A percentile compares a stretch with the other conserved stretches of the same genome.
These are phyloP conservation scores for Phyllopteryx taeniolatus DNA, from an alignment of 2,113 vertebrate genomes.

Conservation along the genomic window DNA sequence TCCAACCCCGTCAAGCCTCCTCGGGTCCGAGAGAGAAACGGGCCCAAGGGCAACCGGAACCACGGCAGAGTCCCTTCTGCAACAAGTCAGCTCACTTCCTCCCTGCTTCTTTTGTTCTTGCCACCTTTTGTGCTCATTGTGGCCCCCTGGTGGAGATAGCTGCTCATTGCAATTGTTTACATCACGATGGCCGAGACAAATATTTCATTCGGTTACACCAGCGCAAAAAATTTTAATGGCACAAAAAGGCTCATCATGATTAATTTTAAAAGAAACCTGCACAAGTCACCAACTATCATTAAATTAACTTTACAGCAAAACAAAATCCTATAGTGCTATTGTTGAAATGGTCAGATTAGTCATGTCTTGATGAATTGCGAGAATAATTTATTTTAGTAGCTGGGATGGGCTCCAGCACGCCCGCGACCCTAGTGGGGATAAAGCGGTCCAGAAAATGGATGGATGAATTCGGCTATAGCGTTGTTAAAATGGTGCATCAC, in stretches of 20 bases:
- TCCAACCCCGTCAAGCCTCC: conserved; percentile 62
- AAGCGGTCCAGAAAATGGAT: too few relatives aligned
- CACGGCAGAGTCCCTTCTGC: conserved; percentile 58
- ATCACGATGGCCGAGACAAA: conserved; percentile 26
- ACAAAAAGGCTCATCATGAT: conserved; percentile 25
- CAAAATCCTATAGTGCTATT: conserved; percentile 18
- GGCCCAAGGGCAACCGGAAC: conserved; percentile 66
- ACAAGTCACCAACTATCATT: not conserved
- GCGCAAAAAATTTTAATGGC: conserved; percentile 39
- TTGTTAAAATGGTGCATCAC: not conserved
- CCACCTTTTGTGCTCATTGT: conserved; percentile 36
- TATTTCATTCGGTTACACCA: conserved; percentile 51
- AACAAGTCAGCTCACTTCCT: conserved; percentile 22
- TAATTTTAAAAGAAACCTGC: conserved; percentile 15
- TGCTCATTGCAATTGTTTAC: conserved; percentile 43
- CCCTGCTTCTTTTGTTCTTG: conserved; percentile 38
- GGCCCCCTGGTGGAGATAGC: conserved; percentile 69
- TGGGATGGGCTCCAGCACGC: too few relatives aligned
- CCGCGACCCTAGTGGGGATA: too few relatives aligned
- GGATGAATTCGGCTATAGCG: too few relatives aligned
- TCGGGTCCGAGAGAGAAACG: conserved; percentile 59
- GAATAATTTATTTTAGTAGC: too few relatives aligned
- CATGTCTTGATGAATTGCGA: not conserved
- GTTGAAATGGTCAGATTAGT: conserved; percentile 10
- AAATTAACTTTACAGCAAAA: not conserved